Conservation (phyloP, 2,888 invertebrate species). For the Mythimna impura region DNA sequence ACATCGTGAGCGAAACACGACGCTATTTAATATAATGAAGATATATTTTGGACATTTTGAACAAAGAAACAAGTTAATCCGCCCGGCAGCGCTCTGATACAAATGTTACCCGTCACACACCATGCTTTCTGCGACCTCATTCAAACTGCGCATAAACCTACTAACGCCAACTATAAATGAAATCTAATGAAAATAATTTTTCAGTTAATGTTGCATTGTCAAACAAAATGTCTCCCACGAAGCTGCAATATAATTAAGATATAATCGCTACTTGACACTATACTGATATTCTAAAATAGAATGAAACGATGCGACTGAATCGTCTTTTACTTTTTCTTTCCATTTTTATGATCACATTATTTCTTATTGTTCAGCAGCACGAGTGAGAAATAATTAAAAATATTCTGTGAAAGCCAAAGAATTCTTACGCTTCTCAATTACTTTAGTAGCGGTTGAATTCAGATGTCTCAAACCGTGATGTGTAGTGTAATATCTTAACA, state of each 20-base stretch:
- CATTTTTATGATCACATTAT: slow-evolving; percentile 31
- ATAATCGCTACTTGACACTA: slow-evolving; percentile 41
- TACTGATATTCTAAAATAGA: slow-evolving; percentile 41
- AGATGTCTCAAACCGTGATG: slow-evolving; percentile 18
- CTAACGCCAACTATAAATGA: slow-evolving; percentile 45
- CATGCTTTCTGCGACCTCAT: slow-evolving; percentile 42
- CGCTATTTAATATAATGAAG: slow-evolving; percentile 11
- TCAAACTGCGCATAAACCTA: slow-evolving; percentile 50
- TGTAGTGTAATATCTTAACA: slow-evolving; percentile 22
- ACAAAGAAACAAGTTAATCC: slow-evolving; percentile 22
- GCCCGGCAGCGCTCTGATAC: background rate
- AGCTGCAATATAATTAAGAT: slow-evolving; percentile 49
- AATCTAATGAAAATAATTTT: slow-evolving; percentile 56
- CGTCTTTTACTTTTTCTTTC: slow-evolving; percentile 32
- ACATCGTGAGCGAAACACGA: slow-evolving; percentile 27
- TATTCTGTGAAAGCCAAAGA: slow-evolving; percentile 44
- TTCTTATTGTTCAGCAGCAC: slow-evolving; percentile 39
- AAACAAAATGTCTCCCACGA: slow-evolving; percentile 53
- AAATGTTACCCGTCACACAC: slow-evolving; percentile 16
- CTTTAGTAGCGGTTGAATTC: slow-evolving; percentile 26
- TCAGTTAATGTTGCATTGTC: slow-evolving; percentile 60
- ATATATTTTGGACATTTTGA: slow-evolving; percentile 7
- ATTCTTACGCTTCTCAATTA: slow-evolving; percentile 22
- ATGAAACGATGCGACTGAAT: slow-evolving; percentile 27
- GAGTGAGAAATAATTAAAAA: slow-evolving; percentile 36